Evolutionary conservation across 2,797 vertebrate species (phyloP).

Genomic region (Silurus aristotelis): DNA sequence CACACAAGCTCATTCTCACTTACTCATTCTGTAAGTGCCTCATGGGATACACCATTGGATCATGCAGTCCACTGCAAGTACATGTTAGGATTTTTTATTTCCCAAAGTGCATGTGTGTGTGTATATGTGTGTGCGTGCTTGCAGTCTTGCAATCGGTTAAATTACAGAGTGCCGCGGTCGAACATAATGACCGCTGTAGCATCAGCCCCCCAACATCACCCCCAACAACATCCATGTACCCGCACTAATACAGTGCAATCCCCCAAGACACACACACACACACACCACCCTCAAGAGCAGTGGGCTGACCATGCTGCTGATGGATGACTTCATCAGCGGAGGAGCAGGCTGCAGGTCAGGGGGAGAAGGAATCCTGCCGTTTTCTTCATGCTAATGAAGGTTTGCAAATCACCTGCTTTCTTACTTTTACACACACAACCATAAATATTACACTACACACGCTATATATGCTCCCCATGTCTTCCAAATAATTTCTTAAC

Average conservation of each 20-base stretch:
- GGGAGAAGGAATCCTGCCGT: slow-evolving; percentile 77
- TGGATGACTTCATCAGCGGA: slow-evolving; percentile 82
- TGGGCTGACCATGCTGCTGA: slow-evolving; percentile 68
- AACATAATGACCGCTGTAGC: slow-evolving; percentile 72
- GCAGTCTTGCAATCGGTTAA: slow-evolving; percentile 64
- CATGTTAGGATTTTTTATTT: slow-evolving; percentile 53
- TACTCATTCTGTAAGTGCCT: slow-evolving; percentile 57
- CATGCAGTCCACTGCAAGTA: slow-evolving; percentile 51
- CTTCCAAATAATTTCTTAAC: slow-evolving; percentile 17
- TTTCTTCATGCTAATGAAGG: slow-evolving; percentile 80
- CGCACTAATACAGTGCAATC: slow-evolving; percentile 45
- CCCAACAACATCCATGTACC: slow-evolving; percentile 56
- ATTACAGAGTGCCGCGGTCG: slow-evolving; percentile 77
- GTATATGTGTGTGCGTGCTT: slow-evolving; percentile 55
- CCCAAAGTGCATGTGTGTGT: slow-evolving; percentile 52
- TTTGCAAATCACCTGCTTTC: slow-evolving; percentile 73
- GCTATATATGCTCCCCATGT: neutral
- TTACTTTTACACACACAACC: slow-evolving; percentile 61
- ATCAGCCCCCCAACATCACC: slow-evolving; percentile 60
- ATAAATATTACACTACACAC: neutral
- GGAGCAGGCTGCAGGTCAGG: slow-evolving; percentile 65
- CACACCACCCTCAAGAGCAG: slow-evolving; percentile 40
- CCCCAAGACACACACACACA: slow-evolving; percentile 31
- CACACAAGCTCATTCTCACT: slow-evolving; percentile 32
- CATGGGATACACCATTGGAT: slow-evolving; percentile 61